Conservation (phyloP, 2,113 vertebrate genomes). For the Mesoclemmys tuberculata region DNA sequence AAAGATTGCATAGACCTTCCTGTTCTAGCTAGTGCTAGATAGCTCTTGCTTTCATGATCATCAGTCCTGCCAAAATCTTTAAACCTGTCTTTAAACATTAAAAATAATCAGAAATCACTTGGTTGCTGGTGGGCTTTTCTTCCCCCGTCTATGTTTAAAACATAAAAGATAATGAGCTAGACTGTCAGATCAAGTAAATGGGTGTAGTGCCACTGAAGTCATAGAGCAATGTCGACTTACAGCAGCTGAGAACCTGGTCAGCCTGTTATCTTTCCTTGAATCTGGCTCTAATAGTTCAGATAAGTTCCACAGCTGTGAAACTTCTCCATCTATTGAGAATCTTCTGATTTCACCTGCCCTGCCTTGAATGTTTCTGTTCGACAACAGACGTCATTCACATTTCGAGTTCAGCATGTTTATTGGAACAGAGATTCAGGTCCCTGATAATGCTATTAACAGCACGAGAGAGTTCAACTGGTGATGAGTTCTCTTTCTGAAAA, state of each 20-base stretch:
- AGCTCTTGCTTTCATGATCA: background rate
- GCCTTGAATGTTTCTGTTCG: background rate
- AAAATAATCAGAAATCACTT: background rate
- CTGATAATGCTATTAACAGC: background rate
- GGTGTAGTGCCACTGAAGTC: background rate
- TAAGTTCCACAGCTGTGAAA: background rate
- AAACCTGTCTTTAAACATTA: background rate
- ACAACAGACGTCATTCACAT: background rate
- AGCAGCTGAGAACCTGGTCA: background rate
- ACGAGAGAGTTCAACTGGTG: background rate
- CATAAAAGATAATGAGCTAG: background rate
- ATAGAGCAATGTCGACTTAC: background rate
- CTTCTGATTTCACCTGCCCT: background rate
- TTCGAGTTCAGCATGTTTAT: fast-evolving
- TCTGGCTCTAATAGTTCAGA: background rate
- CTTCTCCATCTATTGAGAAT: background rate
- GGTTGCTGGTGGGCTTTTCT: no score
- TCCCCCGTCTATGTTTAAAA: background rate
- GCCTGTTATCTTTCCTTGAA: background rate
- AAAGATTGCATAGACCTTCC: background rate
- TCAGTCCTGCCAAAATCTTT: background rate
- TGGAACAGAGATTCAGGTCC: background rate
- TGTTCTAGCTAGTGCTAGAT: background rate
- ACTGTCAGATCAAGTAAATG: background rate
- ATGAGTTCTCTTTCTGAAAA: background rate